These are phyloP conservation scores for Eublepharis macularius DNA, from an alignment of 2,113 vertebrate species.

Conservation along the genomic window DNA sequence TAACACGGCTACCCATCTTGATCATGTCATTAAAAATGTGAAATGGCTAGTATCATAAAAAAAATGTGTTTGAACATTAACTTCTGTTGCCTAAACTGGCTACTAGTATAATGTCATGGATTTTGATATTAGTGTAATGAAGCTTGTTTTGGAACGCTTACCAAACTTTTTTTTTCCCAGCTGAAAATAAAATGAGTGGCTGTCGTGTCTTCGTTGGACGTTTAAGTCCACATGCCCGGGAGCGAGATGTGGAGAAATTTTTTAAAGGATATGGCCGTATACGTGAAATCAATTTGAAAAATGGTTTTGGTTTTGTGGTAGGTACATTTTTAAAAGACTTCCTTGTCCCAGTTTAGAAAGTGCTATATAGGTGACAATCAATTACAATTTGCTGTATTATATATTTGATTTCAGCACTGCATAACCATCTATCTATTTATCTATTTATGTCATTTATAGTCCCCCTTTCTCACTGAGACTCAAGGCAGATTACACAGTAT, in stretches of 20 bases:
- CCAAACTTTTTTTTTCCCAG: constrained; percentile 33
- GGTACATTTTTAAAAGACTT: constrained; percentile 44
- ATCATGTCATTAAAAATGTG: not conserved
- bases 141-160: constrained; percentile 25
- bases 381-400: not conserved
- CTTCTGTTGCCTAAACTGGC: not conserved
- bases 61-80: not conserved
- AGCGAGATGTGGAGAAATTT: constrained; percentile 92
- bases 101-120: not conserved
- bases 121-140: constrained; percentile 9
- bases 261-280: constrained; percentile 93
- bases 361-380: not conserved
- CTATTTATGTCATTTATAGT: too few relatives aligned
- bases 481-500: too few relatives aligned
- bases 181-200: constrained; percentile 80
- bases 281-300: constrained; percentile 90
- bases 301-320: constrained; percentile 94
- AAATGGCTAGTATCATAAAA: not conserved
- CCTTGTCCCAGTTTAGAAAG: too few relatives aligned
- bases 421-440: too few relatives aligned
- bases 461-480: too few relatives aligned
- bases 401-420: too few relatives aligned
- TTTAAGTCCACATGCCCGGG: constrained; percentile 88
- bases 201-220: constrained; percentile 93
- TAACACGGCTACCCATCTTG: too few relatives aligned